A percentile compares a stretch with the other conserved stretches of the same genome.
Evolutionary conservation across 2,113 vertebrate species (phyloP).

Genomic region (Callaeas wilsoni): DNA sequence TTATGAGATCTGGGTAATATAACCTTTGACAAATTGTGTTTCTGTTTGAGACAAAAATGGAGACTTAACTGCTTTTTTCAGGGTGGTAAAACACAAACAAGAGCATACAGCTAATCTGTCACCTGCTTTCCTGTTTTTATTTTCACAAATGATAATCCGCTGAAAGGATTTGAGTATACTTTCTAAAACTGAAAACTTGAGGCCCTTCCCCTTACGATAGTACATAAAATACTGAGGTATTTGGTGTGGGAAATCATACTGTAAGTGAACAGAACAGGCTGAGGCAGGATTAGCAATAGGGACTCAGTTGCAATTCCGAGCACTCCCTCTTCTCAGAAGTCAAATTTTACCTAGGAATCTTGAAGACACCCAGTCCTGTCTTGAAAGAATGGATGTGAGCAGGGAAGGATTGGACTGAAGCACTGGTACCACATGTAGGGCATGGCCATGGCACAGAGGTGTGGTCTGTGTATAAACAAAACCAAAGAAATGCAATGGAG

Average conservation of each 20-base stretch:
- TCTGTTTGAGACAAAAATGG: neutral
- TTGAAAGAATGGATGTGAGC: neutral
- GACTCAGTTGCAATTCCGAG: neutral
- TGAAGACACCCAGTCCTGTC: neutral
- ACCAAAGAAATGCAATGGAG: neutral
- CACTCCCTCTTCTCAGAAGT: neutral
- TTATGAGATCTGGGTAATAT: neutral
- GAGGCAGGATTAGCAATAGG: neutral
- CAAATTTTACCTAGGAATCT: neutral
- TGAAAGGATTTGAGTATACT: neutral
- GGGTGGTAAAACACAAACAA: neutral
- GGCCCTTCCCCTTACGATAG: neutral
- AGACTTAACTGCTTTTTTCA: neutral
- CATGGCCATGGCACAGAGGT: neutral
- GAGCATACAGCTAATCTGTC: neutral
- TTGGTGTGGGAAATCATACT: neutral
- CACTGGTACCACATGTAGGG: accelerated
- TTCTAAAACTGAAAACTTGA: neutral
- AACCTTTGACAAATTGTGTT: constrained; percentile 14
- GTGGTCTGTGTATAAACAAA: neutral
- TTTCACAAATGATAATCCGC: neutral
- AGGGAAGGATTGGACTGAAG: neutral
- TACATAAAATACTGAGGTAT: neutral
- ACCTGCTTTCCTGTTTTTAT: neutral
- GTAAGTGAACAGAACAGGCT: neutral